These are phyloP conservation scores for Phoxinus phoxinus DNA, from an alignment of 2,113 vertebrate genomes.

Conservation along the genomic window DNA sequence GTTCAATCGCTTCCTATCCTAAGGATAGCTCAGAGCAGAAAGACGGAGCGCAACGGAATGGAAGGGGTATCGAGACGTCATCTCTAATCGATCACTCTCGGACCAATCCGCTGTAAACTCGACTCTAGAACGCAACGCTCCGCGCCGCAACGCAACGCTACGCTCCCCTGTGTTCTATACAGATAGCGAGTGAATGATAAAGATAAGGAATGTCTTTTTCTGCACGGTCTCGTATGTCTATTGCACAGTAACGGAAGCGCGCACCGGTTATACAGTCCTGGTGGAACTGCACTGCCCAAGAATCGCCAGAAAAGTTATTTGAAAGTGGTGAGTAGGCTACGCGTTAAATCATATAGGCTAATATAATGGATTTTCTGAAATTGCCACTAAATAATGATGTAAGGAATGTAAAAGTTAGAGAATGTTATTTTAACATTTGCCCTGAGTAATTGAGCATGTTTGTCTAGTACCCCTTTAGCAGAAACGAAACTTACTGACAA, in stretches of 20 bases:
- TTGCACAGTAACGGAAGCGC: not conserved
- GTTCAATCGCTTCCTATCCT: not conserved
- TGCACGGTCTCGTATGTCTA: not conserved
- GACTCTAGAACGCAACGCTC: not conserved
- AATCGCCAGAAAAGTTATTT: not conserved
- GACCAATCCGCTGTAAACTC: not conserved
- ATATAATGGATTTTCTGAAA: not conserved
- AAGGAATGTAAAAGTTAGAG: not conserved
- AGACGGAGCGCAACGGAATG: not conserved
- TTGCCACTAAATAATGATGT: not conserved
- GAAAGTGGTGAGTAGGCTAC: slow-evolving; percentile 9
- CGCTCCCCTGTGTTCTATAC: not conserved
- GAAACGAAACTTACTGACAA: slow-evolving; percentile 16
- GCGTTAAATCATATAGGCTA: not conserved
- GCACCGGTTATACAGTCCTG: not conserved
- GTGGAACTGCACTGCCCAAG: not conserved
- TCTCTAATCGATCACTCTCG: not conserved
- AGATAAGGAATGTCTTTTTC: not conserved
- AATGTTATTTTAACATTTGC: not conserved
- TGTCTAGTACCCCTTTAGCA: not conserved
- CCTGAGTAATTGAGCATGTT: not conserved
- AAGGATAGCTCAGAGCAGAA: not conserved
- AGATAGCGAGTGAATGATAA: not conserved
- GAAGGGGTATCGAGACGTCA: not conserved
- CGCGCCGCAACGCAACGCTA: not conserved